Conservation (phyloP, 2,797 vertebrate genomes). For the Chaetodon trifasciatus region DNA sequence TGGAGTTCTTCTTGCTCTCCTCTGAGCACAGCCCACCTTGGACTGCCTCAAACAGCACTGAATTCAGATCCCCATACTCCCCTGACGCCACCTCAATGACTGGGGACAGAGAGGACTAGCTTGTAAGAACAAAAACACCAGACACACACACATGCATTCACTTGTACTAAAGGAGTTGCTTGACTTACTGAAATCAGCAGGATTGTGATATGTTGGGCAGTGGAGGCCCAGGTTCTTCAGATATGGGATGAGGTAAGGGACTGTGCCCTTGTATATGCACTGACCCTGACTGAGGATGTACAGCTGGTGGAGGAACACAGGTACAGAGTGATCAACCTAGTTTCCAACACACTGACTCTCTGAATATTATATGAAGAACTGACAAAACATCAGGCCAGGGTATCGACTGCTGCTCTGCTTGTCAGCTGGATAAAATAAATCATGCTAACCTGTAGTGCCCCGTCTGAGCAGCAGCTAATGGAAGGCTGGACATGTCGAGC, state of each 20-base stretch:
- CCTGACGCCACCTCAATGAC: slow-evolving; percentile 99
- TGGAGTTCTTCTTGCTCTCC: slow-evolving; percentile 92
- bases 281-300: slow-evolving; percentile 99
- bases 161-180: background rate
- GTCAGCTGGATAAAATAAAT: slow-evolving; percentile 49
- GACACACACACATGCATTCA: background rate
- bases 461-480: slow-evolving; percentile 55
- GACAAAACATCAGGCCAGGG: slow-evolving; percentile 47
- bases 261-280: slow-evolving; percentile 97
- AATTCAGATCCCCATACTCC: slow-evolving; percentile 97
- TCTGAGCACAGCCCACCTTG: slow-evolving; percentile 95
- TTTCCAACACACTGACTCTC: slow-evolving; percentile 48
- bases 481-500: slow-evolving; percentile 27
- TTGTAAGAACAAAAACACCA: slow-evolving; percentile 19
- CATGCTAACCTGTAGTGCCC: slow-evolving; percentile 24
- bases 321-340: slow-evolving; percentile 53
- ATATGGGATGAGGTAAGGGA: slow-evolving; percentile 97
- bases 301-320: slow-evolving; percentile 84
- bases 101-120: slow-evolving; percentile 70
- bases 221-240: slow-evolving; percentile 96
- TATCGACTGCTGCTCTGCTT: slow-evolving; percentile 38
- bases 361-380: slow-evolving; percentile 64
- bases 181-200: slow-evolving; percentile 97
- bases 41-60: slow-evolving; percentile 94
- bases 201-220: slow-evolving; percentile 99